A percentile compares a stretch with the other conserved stretches of the same genome.
Conservation (phyloP, 2,113 vertebrate genomes). For the Egretta garzetta region DNA sequence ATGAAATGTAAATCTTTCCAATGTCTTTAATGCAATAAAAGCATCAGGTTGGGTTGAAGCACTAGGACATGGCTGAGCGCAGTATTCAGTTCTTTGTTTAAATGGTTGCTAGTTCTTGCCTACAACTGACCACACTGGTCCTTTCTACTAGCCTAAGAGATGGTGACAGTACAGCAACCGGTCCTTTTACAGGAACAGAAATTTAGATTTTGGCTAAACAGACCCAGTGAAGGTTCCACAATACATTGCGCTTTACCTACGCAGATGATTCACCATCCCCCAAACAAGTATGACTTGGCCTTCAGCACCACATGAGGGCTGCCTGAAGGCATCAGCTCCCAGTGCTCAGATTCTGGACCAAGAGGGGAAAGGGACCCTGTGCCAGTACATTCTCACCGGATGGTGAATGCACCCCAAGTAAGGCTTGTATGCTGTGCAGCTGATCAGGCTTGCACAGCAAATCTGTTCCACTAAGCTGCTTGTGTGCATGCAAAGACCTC, state of each 20-base stretch:
- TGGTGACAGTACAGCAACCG: neutral
- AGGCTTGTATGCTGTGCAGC: neutral
- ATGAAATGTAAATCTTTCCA: neutral
- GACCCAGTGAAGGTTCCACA: neutral
- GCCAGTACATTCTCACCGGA: rapidly evolving
- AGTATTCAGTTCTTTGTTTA: neutral
- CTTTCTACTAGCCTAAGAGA: neutral
- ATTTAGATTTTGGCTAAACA: neutral
- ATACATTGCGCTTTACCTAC: neutral
- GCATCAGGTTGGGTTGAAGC: neutral
- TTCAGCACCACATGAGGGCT: neutral
- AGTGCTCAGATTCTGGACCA: neutral
- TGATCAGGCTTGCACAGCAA: neutral
- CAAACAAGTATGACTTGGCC: neutral
- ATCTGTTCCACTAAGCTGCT: neutral
- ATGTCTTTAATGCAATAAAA: neutral
- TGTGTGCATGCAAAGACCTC: rapidly evolving
- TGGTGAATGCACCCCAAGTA: neutral
- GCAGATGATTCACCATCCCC: neutral
- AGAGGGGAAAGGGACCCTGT: neutral
- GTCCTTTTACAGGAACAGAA: neutral
- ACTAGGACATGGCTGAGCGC: neutral
- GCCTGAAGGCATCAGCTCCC: neutral
- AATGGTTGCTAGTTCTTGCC: neutral
- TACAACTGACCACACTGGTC: neutral